Percentiles rank a stretch among this genome's conserved stretches.
phyloP scores from a whole-genome alignment of 2,797 vertebrate genomes.

The Melanotaenia pygmaea region DNA sequence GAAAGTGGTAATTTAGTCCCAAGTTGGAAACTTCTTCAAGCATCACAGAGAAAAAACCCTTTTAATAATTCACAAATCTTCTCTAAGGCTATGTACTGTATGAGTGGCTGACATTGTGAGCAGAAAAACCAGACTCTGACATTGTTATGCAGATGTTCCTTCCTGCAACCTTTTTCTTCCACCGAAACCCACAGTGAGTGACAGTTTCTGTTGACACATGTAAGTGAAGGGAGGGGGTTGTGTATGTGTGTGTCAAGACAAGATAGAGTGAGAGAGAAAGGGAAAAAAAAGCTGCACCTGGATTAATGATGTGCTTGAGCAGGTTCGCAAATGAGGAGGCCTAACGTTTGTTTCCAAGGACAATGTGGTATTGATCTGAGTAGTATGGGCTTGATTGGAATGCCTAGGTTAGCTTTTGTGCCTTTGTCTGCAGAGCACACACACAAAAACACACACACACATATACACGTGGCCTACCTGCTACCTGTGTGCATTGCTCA shows the following conservation, averaged over 20 bases:
- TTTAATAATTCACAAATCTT: conserved; percentile 79
- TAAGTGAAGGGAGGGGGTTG: conserved; percentile 57
- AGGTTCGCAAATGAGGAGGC: conserved; percentile 82
- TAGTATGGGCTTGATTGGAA: conserved; percentile 74
- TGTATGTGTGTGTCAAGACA: conserved; percentile 31
- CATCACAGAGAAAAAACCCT: conserved; percentile 38
- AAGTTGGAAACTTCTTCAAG: conserved; percentile 63
- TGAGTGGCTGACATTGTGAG: conserved; percentile 74
- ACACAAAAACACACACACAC: conserved; percentile 1
- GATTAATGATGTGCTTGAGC: conserved; percentile 86
- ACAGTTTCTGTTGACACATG: conserved; percentile 78
- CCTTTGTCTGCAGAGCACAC: conserved; percentile 27
- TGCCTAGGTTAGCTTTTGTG: conserved; percentile 60
- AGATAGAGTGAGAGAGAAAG: conserved; percentile 21
- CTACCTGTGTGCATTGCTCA: conserved; percentile 56
- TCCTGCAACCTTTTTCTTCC: conserved; percentile 69
- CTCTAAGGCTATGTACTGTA: conserved; percentile 63
- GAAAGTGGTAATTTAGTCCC: conserved; percentile 64
- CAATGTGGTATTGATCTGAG: conserved; percentile 82
- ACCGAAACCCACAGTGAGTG: conserved; percentile 76
- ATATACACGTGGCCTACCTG: conserved; percentile 27
- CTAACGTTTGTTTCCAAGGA: conserved; percentile 84
- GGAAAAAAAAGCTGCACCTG: conserved; percentile 57
- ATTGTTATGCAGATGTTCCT: conserved; percentile 81
- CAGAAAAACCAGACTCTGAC: conserved; percentile 71